phyloP scores from a whole-genome alignment of 2,888 invertebrate genomes.

The Stenolophus ochropezus region DNA sequence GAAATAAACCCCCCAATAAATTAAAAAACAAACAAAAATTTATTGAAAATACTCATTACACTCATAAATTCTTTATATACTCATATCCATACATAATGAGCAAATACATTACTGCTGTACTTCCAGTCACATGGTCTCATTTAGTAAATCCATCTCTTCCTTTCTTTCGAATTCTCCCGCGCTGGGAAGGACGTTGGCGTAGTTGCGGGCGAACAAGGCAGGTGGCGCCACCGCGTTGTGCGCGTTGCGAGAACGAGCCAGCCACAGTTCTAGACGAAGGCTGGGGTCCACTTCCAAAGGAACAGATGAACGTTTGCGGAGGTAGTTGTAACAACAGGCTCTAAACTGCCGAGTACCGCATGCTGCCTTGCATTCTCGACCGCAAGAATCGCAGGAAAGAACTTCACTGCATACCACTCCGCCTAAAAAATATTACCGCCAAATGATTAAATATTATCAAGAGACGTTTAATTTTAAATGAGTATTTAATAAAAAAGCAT shows the following conservation, averaged over 20 bases:
- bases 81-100: slow-evolving; percentile 17
- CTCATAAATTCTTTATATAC: slow-evolving; percentile 26
- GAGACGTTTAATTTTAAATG: too few relatives aligned
- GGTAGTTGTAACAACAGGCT: slow-evolving; percentile 84
- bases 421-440: slow-evolving; percentile 72
- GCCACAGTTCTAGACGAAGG: slow-evolving; percentile 70
- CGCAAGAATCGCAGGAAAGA: slow-evolving; percentile 82
- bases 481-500: too few relatives aligned
- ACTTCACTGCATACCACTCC: slow-evolving; percentile 75
- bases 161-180: background rate
- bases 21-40: slow-evolving; percentile 15
- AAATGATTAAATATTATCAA: slow-evolving; percentile 62
- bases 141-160: background rate
- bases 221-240: slow-evolving; percentile 64
- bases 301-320: slow-evolving; percentile 75
- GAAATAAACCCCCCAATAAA: background rate
- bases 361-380: slow-evolving; percentile 79
- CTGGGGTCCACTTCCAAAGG: slow-evolving; percentile 68
- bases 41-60: slow-evolving; percentile 29
- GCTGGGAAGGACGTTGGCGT: background rate
- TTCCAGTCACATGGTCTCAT: slow-evolving; percentile 28
- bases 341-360: slow-evolving; percentile 83
- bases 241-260: slow-evolving; percentile 67
- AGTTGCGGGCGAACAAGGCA: background rate
- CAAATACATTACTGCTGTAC: slow-evolving; percentile 14